These are phyloP conservation scores for Nomada ferruginata DNA, from an alignment of 2,888 invertebrate genomes.

Conservation along the genomic window DNA sequence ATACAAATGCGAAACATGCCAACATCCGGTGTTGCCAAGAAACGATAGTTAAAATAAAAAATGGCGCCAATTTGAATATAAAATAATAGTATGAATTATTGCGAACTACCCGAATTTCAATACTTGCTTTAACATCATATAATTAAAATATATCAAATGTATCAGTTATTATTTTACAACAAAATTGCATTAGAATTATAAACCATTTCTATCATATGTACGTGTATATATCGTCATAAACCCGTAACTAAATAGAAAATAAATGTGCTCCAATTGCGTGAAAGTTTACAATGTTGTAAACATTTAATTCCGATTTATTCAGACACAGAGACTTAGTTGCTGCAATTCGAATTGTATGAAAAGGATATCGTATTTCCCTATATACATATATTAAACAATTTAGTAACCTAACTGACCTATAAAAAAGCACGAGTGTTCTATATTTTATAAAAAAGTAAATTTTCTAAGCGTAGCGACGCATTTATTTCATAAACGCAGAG, in stretches of 20 bases:
- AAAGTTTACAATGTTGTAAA: not conserved
- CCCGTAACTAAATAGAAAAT: not conserved
- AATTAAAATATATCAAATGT: not conserved
- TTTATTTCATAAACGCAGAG: not conserved
- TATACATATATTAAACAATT: not conserved
- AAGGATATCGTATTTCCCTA: too few relatives aligned
- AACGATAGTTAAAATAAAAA: constrained; percentile 62
- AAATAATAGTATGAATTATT: not conserved
- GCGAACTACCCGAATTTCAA: not conserved
- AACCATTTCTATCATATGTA: not conserved
- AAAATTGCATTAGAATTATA: not conserved
- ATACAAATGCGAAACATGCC: constrained; percentile 60
- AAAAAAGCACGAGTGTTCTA: not conserved
- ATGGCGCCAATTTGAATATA: constrained; percentile 36
- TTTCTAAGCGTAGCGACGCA: not conserved
- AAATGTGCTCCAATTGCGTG: not conserved
- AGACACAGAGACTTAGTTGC: not conserved
- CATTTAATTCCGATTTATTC: not conserved
- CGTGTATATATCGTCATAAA: not conserved
- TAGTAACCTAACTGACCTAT: not conserved
- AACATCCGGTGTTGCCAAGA: constrained; percentile 79
- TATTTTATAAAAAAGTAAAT: not conserved
- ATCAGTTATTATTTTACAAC: not conserved
- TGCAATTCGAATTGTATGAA: not conserved
- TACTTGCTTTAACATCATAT: not conserved